phyloP scores from a whole-genome alignment of 2,888 invertebrate genomes.

The Yponomeuta sedellus region DNA sequence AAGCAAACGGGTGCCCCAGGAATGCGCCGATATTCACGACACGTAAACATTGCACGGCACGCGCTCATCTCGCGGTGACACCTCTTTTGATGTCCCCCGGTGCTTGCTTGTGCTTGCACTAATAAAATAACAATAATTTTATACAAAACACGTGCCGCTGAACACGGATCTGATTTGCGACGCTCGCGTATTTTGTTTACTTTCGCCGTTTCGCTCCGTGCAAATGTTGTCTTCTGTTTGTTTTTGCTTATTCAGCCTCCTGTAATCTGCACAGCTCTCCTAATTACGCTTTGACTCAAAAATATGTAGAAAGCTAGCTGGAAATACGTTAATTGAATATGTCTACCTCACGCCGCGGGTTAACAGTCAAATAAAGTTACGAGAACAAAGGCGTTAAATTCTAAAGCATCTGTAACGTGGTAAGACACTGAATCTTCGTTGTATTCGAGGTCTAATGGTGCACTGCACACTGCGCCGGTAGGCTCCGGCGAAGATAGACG shows the following conservation, averaged over 20 bases:
- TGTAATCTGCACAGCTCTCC: not conserved
- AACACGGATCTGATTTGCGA: constrained; percentile 6
- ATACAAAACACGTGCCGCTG: constrained; percentile 45
- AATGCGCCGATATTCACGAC: constrained; percentile 50
- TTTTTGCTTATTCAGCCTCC: not conserved
- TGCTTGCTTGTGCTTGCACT: constrained; percentile 41
- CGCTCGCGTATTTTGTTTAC: constrained; percentile 5
- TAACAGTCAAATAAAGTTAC: constrained; percentile 4
- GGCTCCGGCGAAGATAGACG: constrained; percentile 34
- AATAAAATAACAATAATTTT: constrained; percentile 57
- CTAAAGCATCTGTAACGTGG: not conserved
- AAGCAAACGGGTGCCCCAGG: not conserved
- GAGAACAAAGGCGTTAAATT: not conserved
- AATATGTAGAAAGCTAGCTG: not conserved
- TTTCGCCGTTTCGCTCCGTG: not conserved
- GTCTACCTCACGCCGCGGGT: constrained; percentile 1
- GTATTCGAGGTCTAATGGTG: constrained; percentile 18
- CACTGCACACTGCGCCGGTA: constrained; percentile 21
- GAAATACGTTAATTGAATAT: not conserved
- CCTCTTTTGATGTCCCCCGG: constrained; percentile 60
- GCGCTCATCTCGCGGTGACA: constrained; percentile 34
- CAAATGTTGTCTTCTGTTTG: not conserved
- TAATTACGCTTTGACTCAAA: not conserved
- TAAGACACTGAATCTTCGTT: not conserved
- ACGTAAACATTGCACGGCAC: constrained; percentile 56